phyloP scores from a whole-genome alignment of 2,888 invertebrate species.

The Cordilura impudica region DNA sequence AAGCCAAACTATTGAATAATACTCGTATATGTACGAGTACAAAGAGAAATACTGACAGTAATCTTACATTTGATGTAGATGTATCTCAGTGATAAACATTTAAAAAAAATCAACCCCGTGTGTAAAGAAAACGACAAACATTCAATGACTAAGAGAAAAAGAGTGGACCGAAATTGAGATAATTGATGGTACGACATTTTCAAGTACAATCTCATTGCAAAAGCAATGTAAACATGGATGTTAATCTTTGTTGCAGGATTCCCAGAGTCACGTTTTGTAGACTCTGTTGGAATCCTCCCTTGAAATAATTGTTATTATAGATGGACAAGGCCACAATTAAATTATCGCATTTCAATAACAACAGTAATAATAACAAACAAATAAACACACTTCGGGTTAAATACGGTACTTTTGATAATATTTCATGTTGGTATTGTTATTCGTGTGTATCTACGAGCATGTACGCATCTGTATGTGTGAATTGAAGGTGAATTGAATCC shows the following conservation, averaged over 20 bases:
- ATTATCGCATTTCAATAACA: slow-evolving; percentile 78
- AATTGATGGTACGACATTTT: slow-evolving; percentile 71
- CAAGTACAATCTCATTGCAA: slow-evolving; percentile 78
- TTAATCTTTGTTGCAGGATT: slow-evolving; percentile 66
- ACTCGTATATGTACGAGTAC: slow-evolving; percentile 10
- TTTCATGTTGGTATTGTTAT: slow-evolving; percentile 5
- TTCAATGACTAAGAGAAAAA: slow-evolving; percentile 30
- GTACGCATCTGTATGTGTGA: neutral
- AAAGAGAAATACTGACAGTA: slow-evolving; percentile 71
- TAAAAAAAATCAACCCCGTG: slow-evolving; percentile 17
- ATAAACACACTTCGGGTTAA: slow-evolving; percentile 39
- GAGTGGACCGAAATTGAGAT: slow-evolving; percentile 42
- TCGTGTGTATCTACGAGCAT: neutral
- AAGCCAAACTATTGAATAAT: slow-evolving; percentile 59
- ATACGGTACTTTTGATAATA: neutral
- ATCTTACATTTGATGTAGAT: slow-evolving; percentile 73
- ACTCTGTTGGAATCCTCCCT: slow-evolving; percentile 23
- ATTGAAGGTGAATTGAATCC: slow-evolving; percentile 33
- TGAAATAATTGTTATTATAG: slow-evolving; percentile 38
- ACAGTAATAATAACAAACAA: slow-evolving; percentile 44
- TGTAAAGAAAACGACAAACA: slow-evolving; percentile 8
- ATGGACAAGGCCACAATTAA: slow-evolving; percentile 71
- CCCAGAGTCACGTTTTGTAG: slow-evolving; percentile 27
- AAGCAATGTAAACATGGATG: slow-evolving; percentile 77
- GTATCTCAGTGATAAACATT: slow-evolving; percentile 53